These are phyloP conservation scores for Lacanobia wlatinum DNA, from an alignment of 2,888 invertebrate species.

Conservation along the genomic window DNA sequence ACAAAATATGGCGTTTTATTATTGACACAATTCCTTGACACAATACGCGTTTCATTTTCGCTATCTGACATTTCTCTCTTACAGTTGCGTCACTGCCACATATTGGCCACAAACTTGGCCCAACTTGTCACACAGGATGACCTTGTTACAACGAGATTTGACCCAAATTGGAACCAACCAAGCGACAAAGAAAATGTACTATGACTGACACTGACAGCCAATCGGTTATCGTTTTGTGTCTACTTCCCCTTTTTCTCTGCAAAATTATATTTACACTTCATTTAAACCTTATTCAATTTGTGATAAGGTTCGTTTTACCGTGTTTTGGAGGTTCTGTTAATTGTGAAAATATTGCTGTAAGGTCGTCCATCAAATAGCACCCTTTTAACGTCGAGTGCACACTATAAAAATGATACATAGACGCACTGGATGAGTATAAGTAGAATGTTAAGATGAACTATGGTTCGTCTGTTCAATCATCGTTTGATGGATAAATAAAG, in stretches of 20 bases:
- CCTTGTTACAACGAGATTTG: constrained; percentile 57
- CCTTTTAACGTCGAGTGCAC: constrained; percentile 78
- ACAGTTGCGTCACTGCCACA: constrained; percentile 4
- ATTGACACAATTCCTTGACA: too few relatives aligned
- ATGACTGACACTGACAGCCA: constrained; percentile 70
- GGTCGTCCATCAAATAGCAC: constrained; percentile 76
- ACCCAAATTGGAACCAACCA: constrained; percentile 62
- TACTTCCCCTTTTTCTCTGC: constrained; percentile 46
- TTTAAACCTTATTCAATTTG: fast-evolving
- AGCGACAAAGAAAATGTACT: constrained; percentile 61
- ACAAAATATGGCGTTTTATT: not conserved
- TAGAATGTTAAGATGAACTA: constrained; percentile 47
- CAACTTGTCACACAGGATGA: constrained; percentile 41
- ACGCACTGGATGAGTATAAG: constrained; percentile 43
- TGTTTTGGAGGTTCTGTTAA: constrained; percentile 21
- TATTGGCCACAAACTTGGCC: constrained; percentile 45
- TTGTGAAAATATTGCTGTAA: constrained; percentile 57
- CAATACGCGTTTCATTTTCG: constrained; percentile 9
- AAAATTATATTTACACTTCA: constrained; percentile 38
- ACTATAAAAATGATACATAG: constrained; percentile 78
- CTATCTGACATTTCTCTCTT: not conserved
- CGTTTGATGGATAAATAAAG: constrained; percentile 47
- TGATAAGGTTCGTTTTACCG: constrained; percentile 46
- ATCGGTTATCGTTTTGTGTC: constrained; percentile 69
- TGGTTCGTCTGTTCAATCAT: constrained; percentile 54